Conservation (phyloP, 2,797 vertebrate genomes). For the Galagoides demidoff region DNA sequence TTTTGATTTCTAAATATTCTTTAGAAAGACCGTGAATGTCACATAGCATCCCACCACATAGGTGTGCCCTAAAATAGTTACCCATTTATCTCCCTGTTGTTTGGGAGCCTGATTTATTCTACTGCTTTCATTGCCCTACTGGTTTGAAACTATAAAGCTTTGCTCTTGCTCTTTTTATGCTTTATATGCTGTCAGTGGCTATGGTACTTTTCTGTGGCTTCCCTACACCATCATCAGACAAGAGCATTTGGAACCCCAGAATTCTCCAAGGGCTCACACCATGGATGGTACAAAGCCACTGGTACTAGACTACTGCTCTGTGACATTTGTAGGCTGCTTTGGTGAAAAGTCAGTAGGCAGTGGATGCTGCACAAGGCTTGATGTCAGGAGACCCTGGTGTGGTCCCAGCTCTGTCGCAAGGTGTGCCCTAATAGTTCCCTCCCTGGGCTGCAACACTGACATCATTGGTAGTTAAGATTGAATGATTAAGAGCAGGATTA, state of each 20-base stretch:
- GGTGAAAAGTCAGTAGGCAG: background rate
- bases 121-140: background rate
- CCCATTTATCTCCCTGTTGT: background rate
- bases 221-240: background rate
- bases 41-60: rapidly evolving
- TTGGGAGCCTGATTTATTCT: background rate
- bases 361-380: background rate
- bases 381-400: background rate
- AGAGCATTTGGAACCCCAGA: background rate
- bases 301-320: background rate
- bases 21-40: background rate
- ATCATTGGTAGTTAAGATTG: background rate
- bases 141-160: background rate
- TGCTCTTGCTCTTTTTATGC: background rate
- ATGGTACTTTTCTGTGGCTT: background rate
- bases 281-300: rapidly evolving
- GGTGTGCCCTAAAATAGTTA: rapidly evolving
- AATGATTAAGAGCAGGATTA: too few species aligned
- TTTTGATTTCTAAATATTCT: background rate
- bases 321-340: background rate
- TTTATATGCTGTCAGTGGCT: background rate
- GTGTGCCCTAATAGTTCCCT: background rate
- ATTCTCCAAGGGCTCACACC: background rate
- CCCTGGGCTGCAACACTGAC: background rate
- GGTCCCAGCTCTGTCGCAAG: background rate